These are phyloP conservation scores for Podabrus alpinus DNA, from an alignment of 2,888 invertebrate genomes.

Conservation along the genomic window DNA sequence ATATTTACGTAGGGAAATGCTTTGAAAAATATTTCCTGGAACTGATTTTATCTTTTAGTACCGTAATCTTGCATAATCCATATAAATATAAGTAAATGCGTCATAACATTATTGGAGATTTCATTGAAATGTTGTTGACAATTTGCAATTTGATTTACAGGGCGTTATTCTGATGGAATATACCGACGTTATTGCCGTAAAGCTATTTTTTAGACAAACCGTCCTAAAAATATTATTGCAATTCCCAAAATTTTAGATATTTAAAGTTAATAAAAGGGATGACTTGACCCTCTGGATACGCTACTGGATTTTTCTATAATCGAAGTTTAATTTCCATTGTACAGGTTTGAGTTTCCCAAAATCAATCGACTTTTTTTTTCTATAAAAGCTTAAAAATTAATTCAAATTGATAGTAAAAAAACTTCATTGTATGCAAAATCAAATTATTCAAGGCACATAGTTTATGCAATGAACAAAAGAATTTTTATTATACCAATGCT, in stretches of 20 bases:
- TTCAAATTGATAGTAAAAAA: not conserved
- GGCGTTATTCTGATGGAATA: not conserved
- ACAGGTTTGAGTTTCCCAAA: not conserved
- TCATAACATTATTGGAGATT: not conserved
- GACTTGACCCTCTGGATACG: too few relatives aligned
- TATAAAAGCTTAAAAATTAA: not conserved
- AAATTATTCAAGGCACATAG: not conserved
- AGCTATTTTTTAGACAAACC: too few relatives aligned
- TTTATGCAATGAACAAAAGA: not conserved
- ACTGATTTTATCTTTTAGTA: not conserved
- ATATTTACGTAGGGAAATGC: too few relatives aligned
- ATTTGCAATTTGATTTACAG: not conserved
- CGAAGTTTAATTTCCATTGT: too few relatives aligned
- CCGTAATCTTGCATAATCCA: not conserved
- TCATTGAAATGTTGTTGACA: too few relatives aligned
- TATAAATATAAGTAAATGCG: not conserved
- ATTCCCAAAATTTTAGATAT: too few relatives aligned
- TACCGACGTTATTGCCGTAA: too few relatives aligned
- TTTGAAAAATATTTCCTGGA: too few relatives aligned
- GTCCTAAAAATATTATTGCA: too few relatives aligned
- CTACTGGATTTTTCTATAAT: too few relatives aligned
- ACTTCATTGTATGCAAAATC: not conserved
- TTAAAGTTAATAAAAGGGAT: too few relatives aligned
- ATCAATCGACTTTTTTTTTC: not conserved
- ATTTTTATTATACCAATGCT: not conserved